Base-by-base conservation (phyloP, 2,888 invertebrate species). In the Synanthedon tipuliformis region DNA sequence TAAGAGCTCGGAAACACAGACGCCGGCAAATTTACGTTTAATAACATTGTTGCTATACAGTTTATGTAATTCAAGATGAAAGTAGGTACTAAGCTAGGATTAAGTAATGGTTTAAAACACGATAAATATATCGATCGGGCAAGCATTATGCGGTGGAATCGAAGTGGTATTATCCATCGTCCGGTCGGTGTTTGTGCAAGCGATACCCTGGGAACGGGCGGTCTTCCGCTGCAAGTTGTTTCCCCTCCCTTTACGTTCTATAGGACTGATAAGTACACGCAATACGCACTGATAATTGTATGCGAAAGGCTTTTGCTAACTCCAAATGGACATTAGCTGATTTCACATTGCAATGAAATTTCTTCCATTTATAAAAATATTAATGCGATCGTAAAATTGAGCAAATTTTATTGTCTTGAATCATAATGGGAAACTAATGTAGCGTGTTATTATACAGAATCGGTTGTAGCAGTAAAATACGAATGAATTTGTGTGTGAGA, bases 401-500 rank as follows among this genome's bases (percentile, higher is more conserved):
- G 84, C 81, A 86, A 87, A 84, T 87, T 87, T 87, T 87, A 87
- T 86, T 87, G 85, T 86, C 84, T 85, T 81, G 85, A 76, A 81
- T 78, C 78, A 86, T 87, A 87, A 87, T 87, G 86, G 86, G 84
- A 87, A 86, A 83, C 87, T 87, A 87, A 87, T 86, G 87, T 86
- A 82, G 79, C 87, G 87, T 87, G 87, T 84, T 86, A 87, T 87
- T 87, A 87, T 87, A 85, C 87, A 85, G 84, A 34, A 78, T 83
- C 76, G 81, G 76, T 71, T 78, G 81, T 76, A 82, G 87, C 84
- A 75, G 85, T 87, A 86, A 86, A 87, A 84, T 84, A 79, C 80
- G 81, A 75, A 75, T 34, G 34, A 78, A 68, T 78, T 77, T 76
- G 78, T 73, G 75, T 68, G 72, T 68, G 73, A 69, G 73, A 69